Evolutionary conservation across 2,113 vertebrate species (phyloP).

Genomic region (Python bivittatus): DNA sequence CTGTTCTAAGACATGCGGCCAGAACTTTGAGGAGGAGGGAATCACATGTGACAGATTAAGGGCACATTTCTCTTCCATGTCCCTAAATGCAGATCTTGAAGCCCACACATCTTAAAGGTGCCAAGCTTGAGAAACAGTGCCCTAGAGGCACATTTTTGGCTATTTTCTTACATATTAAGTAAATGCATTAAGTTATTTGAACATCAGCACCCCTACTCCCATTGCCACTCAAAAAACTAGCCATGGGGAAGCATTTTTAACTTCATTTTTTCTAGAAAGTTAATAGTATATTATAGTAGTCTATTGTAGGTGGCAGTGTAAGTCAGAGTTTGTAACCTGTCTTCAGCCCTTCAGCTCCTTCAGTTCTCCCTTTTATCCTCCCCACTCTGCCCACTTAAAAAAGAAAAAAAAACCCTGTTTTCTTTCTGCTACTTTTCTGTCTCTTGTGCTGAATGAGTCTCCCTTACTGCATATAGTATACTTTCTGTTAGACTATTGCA

Average conservation of each 20-base stretch:
- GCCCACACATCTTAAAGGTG: neutral
- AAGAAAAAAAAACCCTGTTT: no score
- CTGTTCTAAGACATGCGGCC: neutral
- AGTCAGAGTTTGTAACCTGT: no score
- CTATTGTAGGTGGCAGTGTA: no score
- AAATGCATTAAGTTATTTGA: neutral
- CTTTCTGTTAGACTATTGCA: no score
- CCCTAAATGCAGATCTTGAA: neutral
- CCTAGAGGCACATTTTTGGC: neutral
- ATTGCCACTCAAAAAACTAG: neutral
- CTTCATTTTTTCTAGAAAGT: neutral
- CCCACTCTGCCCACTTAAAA: no score
- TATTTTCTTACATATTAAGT: neutral
- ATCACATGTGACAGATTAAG: neutral
- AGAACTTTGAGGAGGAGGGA: neutral
- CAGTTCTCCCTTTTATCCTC: no score
- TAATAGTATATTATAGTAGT: no score
- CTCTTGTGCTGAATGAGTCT: no score
- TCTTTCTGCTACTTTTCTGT: no score
- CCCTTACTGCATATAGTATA: no score
- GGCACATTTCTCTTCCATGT: no score
- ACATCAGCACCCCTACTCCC: neutral
- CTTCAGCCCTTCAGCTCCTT: no score
- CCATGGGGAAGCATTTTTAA: neutral
- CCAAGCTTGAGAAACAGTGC: neutral